Base-by-base conservation (phyloP, 2,888 invertebrate species). In the Dryobotodes eremita region DNA sequence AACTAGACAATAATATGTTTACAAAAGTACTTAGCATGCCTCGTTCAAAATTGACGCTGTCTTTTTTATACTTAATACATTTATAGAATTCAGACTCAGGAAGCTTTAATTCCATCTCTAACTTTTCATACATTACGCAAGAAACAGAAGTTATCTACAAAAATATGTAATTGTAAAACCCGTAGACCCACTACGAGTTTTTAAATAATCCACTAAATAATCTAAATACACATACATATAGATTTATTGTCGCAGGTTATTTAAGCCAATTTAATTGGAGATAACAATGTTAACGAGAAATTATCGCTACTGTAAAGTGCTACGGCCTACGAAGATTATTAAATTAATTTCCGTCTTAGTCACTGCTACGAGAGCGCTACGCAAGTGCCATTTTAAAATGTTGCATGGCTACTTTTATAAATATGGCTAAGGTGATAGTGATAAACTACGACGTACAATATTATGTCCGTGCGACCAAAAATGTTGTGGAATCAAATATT, bases 351-450 rank as follows among this genome's bases (percentile, higher is more conserved):
- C n/a, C n/a, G 48, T 23, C 62, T 82, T 77, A 82, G 66, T 15
- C 59, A 36, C 17, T 64, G 83, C 77, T 80, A 85, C 81, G 76
- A 75, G 64, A 65, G 36, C 7, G 68, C 71, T 71, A 80, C 84
- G 53, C 13, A 73, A 57, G 36, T 26, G 15, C 1, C 1, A 61
- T 69, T 61, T n/a, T 11, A n/a, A 17, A n/a, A 61, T 53, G 15
- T 82, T 48, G 17, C 20, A 15, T 42, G 17, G 11, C n/a, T 50
- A 75, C 31, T 50, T 46, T 5, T n/a, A 31, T 46, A n/a, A 20
- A 31, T 26, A 62, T 42, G 55, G 23, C 20, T 36, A n/a, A n/a
- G 50, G 11, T 53, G 20, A 36, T 48, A 23, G 6, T 61, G 7
- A 42, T 31, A n/a, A 42, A 53, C 23, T 48, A 62, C n/a, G 17